phyloP scores from a whole-genome alignment of 2,888 invertebrate genomes.

The Criorhina ranunculi region DNA sequence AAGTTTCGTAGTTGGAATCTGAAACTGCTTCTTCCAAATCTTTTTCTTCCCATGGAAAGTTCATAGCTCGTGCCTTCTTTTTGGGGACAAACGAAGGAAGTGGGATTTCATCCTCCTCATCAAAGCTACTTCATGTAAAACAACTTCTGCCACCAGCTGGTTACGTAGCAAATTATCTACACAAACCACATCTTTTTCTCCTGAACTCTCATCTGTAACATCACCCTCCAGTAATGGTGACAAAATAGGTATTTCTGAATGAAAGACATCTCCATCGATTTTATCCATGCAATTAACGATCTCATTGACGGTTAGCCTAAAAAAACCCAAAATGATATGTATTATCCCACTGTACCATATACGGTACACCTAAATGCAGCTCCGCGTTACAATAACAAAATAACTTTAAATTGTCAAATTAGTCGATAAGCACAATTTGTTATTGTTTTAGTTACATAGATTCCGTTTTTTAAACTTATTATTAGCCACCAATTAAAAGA shows the following conservation, averaged over 20 bases:
- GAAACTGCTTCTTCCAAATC: background rate
- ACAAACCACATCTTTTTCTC: conserved; percentile 19
- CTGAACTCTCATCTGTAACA: conserved; percentile 1
- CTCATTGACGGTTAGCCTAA: background rate
- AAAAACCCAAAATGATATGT: background rate
- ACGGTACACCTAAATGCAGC: background rate
- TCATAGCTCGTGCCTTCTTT: conserved; percentile 6
- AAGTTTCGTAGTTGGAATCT: background rate
- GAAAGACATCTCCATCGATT: conserved; percentile 7
- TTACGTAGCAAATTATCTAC: conserved; percentile 11
- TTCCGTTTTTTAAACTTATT: background rate
- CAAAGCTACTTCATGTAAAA: conserved; percentile 1
- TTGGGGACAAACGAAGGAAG: conserved; percentile 4
- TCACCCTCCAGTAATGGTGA: conserved; percentile 27
- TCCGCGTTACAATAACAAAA: background rate
- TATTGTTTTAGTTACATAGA: conserved; percentile 16
- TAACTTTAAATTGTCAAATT: background rate
- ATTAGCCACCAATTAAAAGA: background rate
- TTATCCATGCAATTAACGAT: conserved; percentile 3
- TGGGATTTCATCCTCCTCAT: conserved; percentile 21
- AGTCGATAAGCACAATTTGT: conserved; percentile 2
- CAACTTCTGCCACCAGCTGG: conserved; percentile 24
- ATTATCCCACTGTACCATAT: conserved; percentile 23
- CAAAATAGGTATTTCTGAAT: conserved; percentile 21
- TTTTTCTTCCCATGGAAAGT: background rate